Base-by-base conservation (phyloP, 2,797 vertebrate species). In the Alosa sapidissima region DNA sequence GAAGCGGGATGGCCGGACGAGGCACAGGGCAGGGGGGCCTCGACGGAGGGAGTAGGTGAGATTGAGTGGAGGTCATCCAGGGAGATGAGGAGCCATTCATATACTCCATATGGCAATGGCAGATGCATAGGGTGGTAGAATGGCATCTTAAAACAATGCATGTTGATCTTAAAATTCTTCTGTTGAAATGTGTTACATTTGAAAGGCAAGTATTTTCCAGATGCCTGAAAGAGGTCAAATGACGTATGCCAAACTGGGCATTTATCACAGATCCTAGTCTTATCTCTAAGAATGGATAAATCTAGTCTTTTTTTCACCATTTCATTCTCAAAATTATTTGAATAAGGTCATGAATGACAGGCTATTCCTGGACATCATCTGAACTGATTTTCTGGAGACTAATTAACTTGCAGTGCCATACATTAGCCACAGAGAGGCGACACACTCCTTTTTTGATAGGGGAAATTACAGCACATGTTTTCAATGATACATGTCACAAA, bases 381-480 rank as follows among this genome's bases (percentile, higher is more conserved):
- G 65, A 2, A 11, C 28, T 72, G 65, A 36, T 72, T 13, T 72
- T 72, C 33, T 41, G 8, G 54, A 45, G 33, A 45, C 45, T 47
- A 21, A 78, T 33, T 11, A 58, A 19, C 51, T 52, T 55, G 86
- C 45, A 82, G 82, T 87, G 86, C 65, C 85, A 72, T 10, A 2
- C 36, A 86, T 84, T 82, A 83, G 81, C 84, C 89, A 90, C 88
- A 87, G 86, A 81, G 84, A 81, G 89, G 88, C 81, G 87, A 87
- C 89, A 89, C 65, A 89, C 83, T 87, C 87, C 87, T 28, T 58
- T 48, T 45, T 33, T 9, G n/a, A 45, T 41, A 78, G 5, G 72
- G 36, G 45, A 47, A 41, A 78, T 78, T 45, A 78, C 72, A 21
- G 41, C 72, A 78, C 36, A 62, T 62, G 72, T 47, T 45, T 78